Base-by-base conservation (phyloP, 1,140 invertebrate species). In the Ostrea denselamellosa region DNA sequence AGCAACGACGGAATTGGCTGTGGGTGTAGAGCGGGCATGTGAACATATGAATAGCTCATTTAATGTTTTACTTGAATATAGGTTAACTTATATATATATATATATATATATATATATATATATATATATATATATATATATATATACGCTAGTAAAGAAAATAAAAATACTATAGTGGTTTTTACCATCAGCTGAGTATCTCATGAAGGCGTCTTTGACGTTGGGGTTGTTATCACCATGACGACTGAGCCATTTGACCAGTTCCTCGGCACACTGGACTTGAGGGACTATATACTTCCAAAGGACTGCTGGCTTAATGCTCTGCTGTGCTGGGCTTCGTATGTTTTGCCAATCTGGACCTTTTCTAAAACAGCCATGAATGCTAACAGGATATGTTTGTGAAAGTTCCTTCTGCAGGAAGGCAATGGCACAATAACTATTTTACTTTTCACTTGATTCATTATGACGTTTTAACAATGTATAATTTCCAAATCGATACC, bases 161-260 rank as follows among this genome's bases (percentile, higher is more conserved):
- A 82, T 22, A 14, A 82, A 34, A 34, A 34, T 34, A 8, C 25
- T 71, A 0, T 14, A 8, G 22, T 17, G 5, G n/a, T 19, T 19
- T 19, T 77, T 77, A 77, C 86, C 86, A 62, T 87, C 86, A 44
- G 62, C 54, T 17, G 83, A 81, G 83, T 87, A 87, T 22, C 77
- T 3, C 56, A 82, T 87, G 19, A 87, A 62, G 10, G 56, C 14
- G 9, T 44, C 10, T 83, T 87, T 87, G 12, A 87, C 25, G 2
- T 65, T 25, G 17, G 51, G 54, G 19, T 68, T 53, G 22, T 82
- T 52, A 9, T 87, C 12, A 14, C 34, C 44, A 22, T 34, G 51
- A 7, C 54, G 68, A 9, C 28, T 17, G n/a, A 87, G 44, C 81
- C 34, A 62, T 28, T 12, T 65, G n/a, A 65, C 81, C 5, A 87